Conservation (phyloP, 2,888 invertebrate genomes). For the Aradus depressus region DNA sequence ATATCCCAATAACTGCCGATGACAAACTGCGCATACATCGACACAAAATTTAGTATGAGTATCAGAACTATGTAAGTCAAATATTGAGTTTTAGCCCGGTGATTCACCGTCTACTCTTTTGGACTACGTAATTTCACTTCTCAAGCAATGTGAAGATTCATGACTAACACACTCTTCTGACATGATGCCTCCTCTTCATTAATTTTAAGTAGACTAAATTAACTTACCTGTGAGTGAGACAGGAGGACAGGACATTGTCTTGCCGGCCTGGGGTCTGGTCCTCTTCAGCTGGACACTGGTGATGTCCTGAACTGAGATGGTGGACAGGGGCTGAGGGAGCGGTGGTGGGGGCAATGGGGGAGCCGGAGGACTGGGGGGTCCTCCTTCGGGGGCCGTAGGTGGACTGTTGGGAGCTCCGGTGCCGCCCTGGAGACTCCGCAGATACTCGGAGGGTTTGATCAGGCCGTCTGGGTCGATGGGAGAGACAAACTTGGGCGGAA, state of each 20-base stretch:
- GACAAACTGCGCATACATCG: too few species aligned
- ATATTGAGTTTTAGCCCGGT: too few species aligned
- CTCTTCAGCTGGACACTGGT: conserved; percentile 71
- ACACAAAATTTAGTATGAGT: too few species aligned
- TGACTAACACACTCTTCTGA: too few species aligned
- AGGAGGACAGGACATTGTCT: conserved; percentile 72
- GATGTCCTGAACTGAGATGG: conserved; percentile 77
- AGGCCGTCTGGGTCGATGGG: conserved; percentile 62
- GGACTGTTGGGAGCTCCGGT: conserved; percentile 22
- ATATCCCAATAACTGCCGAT: too few species aligned
- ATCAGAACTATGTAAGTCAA: too few species aligned
- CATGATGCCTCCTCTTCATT: background rate
- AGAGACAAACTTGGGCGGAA: conserved; percentile 77
- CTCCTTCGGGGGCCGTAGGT: conserved; percentile 12
- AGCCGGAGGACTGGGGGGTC: conserved; percentile 43
- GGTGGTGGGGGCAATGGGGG: conserved; percentile 35
- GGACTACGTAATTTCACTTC: too few species aligned
- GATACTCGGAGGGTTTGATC: conserved; percentile 85
- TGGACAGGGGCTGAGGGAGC: conserved; percentile 64
- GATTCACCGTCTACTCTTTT: too few species aligned
- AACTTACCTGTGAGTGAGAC: conserved; percentile 25
- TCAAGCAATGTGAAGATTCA: too few species aligned
- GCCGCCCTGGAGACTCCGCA: conserved; percentile 60
- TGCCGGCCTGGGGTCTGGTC: conserved; percentile 56
- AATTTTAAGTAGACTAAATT: background rate